Base-by-base conservation (phyloP, 2,888 invertebrate genomes). In the Agrochola lychnidis region DNA sequence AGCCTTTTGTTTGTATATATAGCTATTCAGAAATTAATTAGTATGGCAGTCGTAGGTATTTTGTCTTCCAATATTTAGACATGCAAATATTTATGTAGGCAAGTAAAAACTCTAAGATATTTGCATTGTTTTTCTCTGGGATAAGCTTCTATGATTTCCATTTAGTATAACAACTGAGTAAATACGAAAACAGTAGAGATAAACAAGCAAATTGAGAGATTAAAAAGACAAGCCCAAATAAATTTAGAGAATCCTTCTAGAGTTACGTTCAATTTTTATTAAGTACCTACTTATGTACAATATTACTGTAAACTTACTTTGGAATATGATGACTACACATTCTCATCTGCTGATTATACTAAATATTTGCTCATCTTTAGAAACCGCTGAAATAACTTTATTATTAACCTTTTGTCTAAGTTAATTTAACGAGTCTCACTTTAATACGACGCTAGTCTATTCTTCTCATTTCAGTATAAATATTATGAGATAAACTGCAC, bases 221-320 rank as follows among this genome's bases (percentile, higher is more conserved):
- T 75, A 83, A 73, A 85, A 86, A 80, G 36, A 76, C 78, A 70
- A 81, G 42, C 40, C 45, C 42, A 81, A 30, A 70, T 81, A 81
- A 70, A 84, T 85, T 68, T 56, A 48, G 48, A 57, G 40, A 79
- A 66, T 36, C 73, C 56, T 70, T 59, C 53, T 48, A 70, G 45
- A 51, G 63, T 56, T 63, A 68, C 72, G 67, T 78, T 67, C 64
- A 83, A 85, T 72, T 82, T 69, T 80, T 83, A 83, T 72, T 74
- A 81, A 81, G 67, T 56, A 71, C 40, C 56, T 73, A 71, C 78
- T 70, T 70, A 67, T 40, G 22, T 77, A 68, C 68, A 74, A 68
- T 71, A 56, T 80, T 73, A 67, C 74, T 62, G 51, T 40, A 40
- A 5, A 61, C 1, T 59, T 69, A 67, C 59, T 76, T 69, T 69